Conservation (phyloP, 1,140 invertebrate species). For the Pomacea maculata region DNA sequence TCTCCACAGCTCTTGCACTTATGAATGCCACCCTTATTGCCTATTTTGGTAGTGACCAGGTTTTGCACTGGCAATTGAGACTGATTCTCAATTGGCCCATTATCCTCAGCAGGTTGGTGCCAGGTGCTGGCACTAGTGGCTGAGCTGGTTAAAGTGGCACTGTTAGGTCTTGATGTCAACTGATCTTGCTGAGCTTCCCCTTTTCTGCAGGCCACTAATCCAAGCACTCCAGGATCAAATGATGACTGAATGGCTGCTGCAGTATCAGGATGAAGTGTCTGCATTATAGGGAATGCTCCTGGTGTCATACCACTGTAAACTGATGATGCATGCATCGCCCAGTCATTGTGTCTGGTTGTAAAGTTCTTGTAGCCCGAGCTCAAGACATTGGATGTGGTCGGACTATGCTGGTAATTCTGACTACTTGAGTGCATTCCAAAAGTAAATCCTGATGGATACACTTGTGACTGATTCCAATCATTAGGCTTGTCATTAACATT, state of each 20-base stretch:
- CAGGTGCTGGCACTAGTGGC: constrained; percentile 14
- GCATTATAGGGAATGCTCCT: constrained; percentile 21
- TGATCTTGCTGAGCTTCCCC: constrained; percentile 16
- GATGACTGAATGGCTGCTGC: constrained; percentile 22
- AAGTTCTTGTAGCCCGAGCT: constrained; percentile 17
- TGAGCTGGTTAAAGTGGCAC: constrained; percentile 4
- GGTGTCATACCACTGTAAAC: constrained; percentile 19
- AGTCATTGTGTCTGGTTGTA: constrained; percentile 20
- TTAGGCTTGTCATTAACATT: constrained; percentile 14
- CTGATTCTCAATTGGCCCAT: not conserved
- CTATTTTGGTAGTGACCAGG: not conserved
- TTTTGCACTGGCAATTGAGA: not conserved
- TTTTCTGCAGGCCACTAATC: constrained; percentile 19
- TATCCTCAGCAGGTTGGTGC: constrained; percentile 16
- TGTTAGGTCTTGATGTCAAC: constrained; percentile 6
- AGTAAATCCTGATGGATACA: constrained; percentile 14
- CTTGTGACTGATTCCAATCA: constrained; percentile 21
- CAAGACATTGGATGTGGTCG: not conserved
- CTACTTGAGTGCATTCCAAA: constrained; percentile 15
- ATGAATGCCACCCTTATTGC: constrained; percentile 5
- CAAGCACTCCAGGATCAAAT: constrained; percentile 21
- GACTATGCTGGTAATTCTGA: constrained; percentile 21
- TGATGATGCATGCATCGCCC: constrained; percentile 20
- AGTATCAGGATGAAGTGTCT: constrained; percentile 20
- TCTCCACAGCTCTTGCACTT: constrained; percentile 23